Percentiles rank a stretch among this genome's conserved stretches.
Evolutionary conservation across 2,113 vertebrate genomes (phyloP).

Genomic region (Bagarius yarrelli): DNA sequence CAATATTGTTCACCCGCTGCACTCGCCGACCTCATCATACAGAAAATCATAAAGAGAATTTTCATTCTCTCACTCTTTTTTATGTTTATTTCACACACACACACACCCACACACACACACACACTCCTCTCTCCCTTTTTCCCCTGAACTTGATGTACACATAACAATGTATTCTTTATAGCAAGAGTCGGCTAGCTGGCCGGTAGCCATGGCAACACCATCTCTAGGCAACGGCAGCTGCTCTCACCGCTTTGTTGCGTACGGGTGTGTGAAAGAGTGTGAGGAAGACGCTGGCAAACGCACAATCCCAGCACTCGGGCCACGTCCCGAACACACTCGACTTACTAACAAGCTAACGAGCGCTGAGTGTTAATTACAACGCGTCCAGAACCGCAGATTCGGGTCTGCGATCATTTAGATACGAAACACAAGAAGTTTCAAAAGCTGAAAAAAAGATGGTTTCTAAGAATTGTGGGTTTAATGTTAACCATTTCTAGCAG

Average conservation of each 20-base stretch:
- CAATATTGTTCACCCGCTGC: conserved; percentile 66
- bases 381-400: too few relatives aligned
- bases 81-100: conserved; percentile 11
- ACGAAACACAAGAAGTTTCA: too few relatives aligned
- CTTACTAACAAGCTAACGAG: conserved; percentile 11
- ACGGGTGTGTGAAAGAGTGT: conserved; percentile 40
- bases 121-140: conserved; percentile 36
- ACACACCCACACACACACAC: conserved; percentile 27
- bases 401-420: too few relatives aligned
- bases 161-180: conserved; percentile 74
- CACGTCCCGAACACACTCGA: not conserved
- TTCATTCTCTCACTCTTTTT: conserved; percentile 32
- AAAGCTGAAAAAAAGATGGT: not conserved
- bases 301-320: conserved; percentile 34
- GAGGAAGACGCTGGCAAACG: conserved; percentile 44
- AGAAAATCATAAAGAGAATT: conserved; percentile 81
- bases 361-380: not conserved
- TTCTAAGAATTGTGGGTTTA: not conserved
- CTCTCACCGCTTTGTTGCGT: conserved; percentile 65
- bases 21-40: conserved; percentile 78
- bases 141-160: conserved; percentile 70
- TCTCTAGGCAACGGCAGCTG: conserved; percentile 78
- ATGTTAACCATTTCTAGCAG: not conserved
- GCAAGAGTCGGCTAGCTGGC: conserved; percentile 72
- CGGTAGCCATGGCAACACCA: conserved; percentile 80